Evolutionary conservation across 2,888 invertebrate genomes (phyloP).

Genomic region (Tetropium fuscum): DNA sequence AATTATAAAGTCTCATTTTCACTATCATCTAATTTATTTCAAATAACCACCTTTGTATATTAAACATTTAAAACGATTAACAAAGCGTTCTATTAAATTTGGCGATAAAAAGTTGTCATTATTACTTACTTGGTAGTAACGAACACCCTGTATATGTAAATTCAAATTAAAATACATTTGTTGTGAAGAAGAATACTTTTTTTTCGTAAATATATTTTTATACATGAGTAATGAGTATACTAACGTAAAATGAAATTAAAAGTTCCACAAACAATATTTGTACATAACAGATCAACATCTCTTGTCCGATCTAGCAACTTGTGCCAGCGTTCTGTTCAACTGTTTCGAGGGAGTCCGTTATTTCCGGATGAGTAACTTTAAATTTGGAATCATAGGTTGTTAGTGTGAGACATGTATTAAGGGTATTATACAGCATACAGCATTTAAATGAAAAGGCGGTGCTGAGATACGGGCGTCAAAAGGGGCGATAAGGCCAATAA

Average conservation of each 20-base stretch:
- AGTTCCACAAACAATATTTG: conserved; percentile 8
- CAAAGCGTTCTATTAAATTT: too few relatives aligned
- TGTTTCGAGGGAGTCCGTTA: conserved; percentile 31
- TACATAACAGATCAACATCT: conserved; percentile 6
- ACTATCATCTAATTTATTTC: too few relatives aligned
- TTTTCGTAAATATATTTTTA: too few relatives aligned
- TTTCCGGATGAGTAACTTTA: conserved; percentile 45
- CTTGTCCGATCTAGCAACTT: conserved; percentile 25
- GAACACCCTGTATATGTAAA: too few relatives aligned
- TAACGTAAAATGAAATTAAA: conserved; percentile 4
- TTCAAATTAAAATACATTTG: too few relatives aligned
- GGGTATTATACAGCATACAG: conserved; percentile 50
- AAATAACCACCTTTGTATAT: too few relatives aligned
- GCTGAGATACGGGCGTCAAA: conserved; percentile 60
- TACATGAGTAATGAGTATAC: too few relatives aligned
- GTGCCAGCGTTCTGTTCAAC: conserved; percentile 26
- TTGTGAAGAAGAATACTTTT: too few relatives aligned
- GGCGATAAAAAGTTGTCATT: too few relatives aligned
- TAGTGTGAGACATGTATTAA: conserved; percentile 50
- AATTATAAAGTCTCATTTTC: too few relatives aligned
- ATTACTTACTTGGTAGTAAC: too few relatives aligned
- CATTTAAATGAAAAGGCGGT: conserved; percentile 60
- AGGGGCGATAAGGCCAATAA: conserved; percentile 63
- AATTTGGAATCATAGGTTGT: conserved; percentile 46
- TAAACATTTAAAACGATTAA: too few relatives aligned